Evolutionary conservation across 2,888 invertebrate genomes (phyloP).

Genomic region (Incurvaria masculella): DNA sequence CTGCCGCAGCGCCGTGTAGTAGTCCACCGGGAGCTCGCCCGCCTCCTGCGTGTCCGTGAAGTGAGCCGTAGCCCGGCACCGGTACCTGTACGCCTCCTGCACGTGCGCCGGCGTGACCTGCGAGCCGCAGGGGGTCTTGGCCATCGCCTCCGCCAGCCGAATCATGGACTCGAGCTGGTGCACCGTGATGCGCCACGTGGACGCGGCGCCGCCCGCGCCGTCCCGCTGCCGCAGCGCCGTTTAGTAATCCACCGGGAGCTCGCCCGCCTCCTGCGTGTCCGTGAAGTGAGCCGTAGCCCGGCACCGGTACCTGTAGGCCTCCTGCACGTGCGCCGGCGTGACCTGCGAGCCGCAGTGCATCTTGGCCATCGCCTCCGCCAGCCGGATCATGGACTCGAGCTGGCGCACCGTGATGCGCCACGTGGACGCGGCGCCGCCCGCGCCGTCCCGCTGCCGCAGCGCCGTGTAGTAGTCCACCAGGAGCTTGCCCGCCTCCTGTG

Average conservation of each 20-base stretch:
- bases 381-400: conserved; percentile 90
- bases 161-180: conserved; percentile 95
- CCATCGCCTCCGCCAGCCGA: conserved; percentile 94
- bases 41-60: conserved; percentile 61
- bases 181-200: conserved; percentile 94
- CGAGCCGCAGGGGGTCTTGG: conserved; percentile 92
- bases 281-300: background rate
- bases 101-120: conserved; percentile 87
- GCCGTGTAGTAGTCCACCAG: conserved; percentile 87
- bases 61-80: too few species aligned
- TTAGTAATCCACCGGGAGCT: conserved; percentile 86
- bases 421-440: conserved; percentile 64
- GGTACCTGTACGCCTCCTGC: conserved; percentile 53
- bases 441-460: conserved; percentile 80
- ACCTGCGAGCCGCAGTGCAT: conserved; percentile 94
- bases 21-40: conserved; percentile 76
- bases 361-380: conserved; percentile 95
- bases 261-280: conserved; percentile 65
- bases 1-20: conserved; percentile 84
- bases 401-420: conserved; percentile 98
- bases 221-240: conserved; percentile 83
- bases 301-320: conserved; percentile 62
- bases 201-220: conserved; percentile 52
- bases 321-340: conserved; percentile 82
- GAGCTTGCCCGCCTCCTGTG: conserved; percentile 72